These are phyloP conservation scores for Hydrophis major DNA, from an alignment of 2,797 vertebrate genomes.

Conservation along the genomic window DNA sequence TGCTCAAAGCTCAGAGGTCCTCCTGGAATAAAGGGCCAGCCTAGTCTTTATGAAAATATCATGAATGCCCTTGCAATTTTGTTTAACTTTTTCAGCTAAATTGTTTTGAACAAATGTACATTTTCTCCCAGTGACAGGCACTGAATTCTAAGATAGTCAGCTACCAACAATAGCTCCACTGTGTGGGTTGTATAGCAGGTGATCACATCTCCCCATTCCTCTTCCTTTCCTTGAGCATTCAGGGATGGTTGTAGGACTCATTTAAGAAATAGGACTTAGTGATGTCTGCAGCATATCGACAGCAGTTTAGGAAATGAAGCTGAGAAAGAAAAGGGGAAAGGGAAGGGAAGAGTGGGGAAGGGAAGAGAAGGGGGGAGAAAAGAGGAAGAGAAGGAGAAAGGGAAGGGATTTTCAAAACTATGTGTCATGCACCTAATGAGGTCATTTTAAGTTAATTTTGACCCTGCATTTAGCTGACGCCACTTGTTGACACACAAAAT, in stretches of 20 bases:
- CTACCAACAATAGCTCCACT: slow-evolving; percentile 9
- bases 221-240: slow-evolving; percentile 13
- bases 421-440: slow-evolving; percentile 35
- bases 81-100: background rate
- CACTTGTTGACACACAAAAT: slow-evolving; percentile 51
- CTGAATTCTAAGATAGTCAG: slow-evolving; percentile 3
- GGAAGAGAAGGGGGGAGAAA: too few relatives aligned
- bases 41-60: background rate
- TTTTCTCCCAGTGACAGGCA: slow-evolving; percentile 14
- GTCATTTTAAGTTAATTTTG: slow-evolving; percentile 55
- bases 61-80: background rate
- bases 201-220: background rate
- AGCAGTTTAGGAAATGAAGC: slow-evolving; percentile 52
- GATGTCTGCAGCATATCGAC: slow-evolving; percentile 47
- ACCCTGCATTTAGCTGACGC: slow-evolving; percentile 41
- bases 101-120: slow-evolving; percentile 14
- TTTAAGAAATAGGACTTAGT: slow-evolving; percentile 41
- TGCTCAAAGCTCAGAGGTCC: background rate
- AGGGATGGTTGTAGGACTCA: slow-evolving; percentile 19
- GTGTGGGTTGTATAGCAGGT: slow-evolving; percentile 14
- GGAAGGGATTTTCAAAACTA: slow-evolving; percentile 44
- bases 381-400: background rate
- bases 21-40: background rate
- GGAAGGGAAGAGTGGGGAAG: background rate
- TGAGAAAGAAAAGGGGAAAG: slow-evolving; percentile 26